Conservation (phyloP, 2,888 invertebrate species). For the Phyllotreta striolata region DNA sequence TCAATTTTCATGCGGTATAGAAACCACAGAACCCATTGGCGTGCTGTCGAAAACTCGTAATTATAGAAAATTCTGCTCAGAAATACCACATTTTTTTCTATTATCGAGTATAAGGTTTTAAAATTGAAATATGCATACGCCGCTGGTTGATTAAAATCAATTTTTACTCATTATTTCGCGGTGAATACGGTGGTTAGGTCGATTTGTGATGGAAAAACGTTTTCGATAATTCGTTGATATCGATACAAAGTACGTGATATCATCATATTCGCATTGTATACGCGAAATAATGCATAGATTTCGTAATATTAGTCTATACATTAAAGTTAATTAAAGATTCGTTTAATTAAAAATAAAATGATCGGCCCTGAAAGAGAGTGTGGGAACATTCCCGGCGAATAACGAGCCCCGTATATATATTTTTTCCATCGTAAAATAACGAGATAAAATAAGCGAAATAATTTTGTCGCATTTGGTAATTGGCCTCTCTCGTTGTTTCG, state of each 20-base stretch:
- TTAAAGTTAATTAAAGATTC: too few relatives aligned
- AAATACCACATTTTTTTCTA: too few relatives aligned
- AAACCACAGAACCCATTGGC: constrained; percentile 28
- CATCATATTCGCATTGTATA: constrained; percentile 25
- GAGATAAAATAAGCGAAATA: constrained; percentile 37
- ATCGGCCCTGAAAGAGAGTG: constrained; percentile 1
- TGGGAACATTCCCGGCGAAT: constrained; percentile 24
- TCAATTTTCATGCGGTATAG: constrained; percentile 30
- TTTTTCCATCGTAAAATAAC: constrained; percentile 32
- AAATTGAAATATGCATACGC: neutral
- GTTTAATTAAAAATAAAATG: neutral
- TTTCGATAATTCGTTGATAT: constrained; percentile 39
- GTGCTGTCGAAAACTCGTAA: neutral
- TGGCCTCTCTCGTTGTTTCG: constrained; percentile 28
- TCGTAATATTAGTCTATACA: too few relatives aligned
- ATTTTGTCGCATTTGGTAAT: constrained; percentile 36
- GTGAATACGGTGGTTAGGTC: constrained; percentile 35
- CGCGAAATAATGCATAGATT: neutral
- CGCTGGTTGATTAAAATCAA: constrained; percentile 3
- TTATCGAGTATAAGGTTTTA: too few relatives aligned
- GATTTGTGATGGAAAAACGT: constrained; percentile 39
- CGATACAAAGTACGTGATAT: constrained; percentile 33
- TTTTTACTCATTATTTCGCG: constrained; percentile 11
- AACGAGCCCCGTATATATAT: constrained; percentile 9
- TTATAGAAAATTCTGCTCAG: neutral